A percentile compares a stretch with the other conserved stretches of the same genome.
Evolutionary conservation across 2,113 vertebrate genomes (phyloP).

Genomic region (Ammodytes dubius): DNA sequence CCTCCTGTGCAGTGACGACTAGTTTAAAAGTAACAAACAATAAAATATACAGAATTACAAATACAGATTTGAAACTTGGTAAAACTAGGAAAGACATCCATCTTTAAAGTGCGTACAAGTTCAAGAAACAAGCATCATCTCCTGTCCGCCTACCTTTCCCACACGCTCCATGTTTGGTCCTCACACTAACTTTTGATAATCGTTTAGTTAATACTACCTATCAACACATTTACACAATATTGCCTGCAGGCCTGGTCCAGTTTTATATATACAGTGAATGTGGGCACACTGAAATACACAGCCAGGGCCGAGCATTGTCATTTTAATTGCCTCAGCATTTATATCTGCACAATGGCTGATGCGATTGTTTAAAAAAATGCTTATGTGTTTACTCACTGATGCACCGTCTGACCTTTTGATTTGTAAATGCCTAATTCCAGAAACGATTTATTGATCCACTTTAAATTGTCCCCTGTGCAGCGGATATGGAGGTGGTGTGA

Average conservation of each 20-base stretch:
- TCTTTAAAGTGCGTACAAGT: too few species aligned
- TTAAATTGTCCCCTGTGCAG: constrained; percentile 54
- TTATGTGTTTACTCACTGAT: constrained; percentile 52
- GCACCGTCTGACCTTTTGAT: constrained; percentile 49
- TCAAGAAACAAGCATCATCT: not conserved
- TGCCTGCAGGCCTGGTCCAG: constrained; percentile 28
- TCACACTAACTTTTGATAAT: constrained; percentile 43
- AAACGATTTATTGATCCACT: constrained; percentile 63
- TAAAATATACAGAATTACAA: too few species aligned
- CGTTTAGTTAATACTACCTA: constrained; percentile 37
- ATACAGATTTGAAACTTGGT: too few species aligned
- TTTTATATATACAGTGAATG: constrained; percentile 72
- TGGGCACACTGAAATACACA: constrained; percentile 59
- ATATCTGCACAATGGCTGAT: constrained; percentile 68
- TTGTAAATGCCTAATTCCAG: constrained; percentile 60
- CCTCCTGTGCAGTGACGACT: too few species aligned
- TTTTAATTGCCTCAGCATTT: constrained; percentile 69
- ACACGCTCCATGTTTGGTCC: constrained; percentile 62
- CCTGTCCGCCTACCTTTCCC: constrained; percentile 60
- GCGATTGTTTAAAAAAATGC: constrained; percentile 65
- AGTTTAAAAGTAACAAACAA: too few species aligned
- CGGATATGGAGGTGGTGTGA: constrained; percentile 7
- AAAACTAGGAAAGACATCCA: too few species aligned
- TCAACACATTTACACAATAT: constrained; percentile 33
- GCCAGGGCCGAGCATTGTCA: constrained; percentile 61